A percentile compares a stretch with the other conserved stretches of the same genome.
Evolutionary conservation across 1,140 invertebrate genomes (phyloP).

Genomic region (Fopius arisanus): DNA sequence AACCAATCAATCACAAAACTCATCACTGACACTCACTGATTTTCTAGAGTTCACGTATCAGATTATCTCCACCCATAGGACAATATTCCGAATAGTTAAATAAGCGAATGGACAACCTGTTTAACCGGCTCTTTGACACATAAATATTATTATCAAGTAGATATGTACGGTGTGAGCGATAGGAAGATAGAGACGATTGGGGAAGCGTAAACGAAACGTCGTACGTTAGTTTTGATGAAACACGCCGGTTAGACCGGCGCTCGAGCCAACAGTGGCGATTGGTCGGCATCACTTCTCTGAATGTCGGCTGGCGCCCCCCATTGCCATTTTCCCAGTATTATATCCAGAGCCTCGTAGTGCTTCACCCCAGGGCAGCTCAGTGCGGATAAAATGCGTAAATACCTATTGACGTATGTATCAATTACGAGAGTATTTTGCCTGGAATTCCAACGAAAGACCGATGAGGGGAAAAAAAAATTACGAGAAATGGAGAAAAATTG

Average conservation of each 20-base stretch:
- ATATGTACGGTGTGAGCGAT: background rate
- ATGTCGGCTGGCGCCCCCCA: slow-evolving; percentile 21
- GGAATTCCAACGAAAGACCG: background rate
- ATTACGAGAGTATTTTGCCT: background rate
- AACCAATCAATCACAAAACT: background rate
- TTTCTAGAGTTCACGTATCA: background rate
- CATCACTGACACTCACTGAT: background rate
- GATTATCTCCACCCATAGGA: background rate
- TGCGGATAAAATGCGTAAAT: background rate
- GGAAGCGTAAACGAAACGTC: background rate
- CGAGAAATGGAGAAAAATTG: background rate
- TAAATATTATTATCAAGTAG: background rate
- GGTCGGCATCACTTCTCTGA: slow-evolving; percentile 43
- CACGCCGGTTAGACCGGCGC: slow-evolving; percentile 54
- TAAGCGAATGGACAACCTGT: no score
- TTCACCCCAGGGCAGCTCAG: slow-evolving; percentile 22
- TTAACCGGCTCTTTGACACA: background rate
- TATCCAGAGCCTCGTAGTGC: slow-evolving; percentile 12
- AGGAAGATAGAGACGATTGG: background rate
- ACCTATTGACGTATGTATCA: background rate
- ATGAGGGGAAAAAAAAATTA: background rate
- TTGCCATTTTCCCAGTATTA: slow-evolving; percentile 30
- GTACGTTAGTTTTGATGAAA: slow-evolving; percentile 34
- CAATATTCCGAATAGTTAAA: background rate
- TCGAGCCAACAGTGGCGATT: slow-evolving; percentile 51